A percentile compares a stretch with the other conserved stretches of the same genome.
These are phyloP conservation scores for Ageneiosus marmoratus DNA, from an alignment of 2,113 vertebrate genomes.

Conservation along the genomic window DNA sequence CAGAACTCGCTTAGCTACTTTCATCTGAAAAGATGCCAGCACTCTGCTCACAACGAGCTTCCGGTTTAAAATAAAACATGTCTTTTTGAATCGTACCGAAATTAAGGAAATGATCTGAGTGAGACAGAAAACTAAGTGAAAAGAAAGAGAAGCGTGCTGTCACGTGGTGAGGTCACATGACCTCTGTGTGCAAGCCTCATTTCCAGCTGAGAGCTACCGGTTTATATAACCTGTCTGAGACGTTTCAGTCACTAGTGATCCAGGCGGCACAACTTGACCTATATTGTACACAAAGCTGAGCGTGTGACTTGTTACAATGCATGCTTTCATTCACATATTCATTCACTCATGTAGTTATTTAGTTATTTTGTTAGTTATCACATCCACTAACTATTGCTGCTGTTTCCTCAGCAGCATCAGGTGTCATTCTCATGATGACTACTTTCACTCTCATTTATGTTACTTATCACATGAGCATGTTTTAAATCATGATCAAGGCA, in stretches of 20 bases:
- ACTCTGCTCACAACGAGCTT: not conserved
- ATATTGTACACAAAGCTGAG: not conserved
- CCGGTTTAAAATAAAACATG: not conserved
- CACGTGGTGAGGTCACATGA: constrained; percentile 64
- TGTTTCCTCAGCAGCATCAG: not conserved
- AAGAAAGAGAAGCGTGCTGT: not conserved
- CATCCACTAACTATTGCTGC: not conserved
- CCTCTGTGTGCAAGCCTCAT: not conserved
- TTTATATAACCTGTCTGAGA: not conserved
- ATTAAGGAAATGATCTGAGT: no score
- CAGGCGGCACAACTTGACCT: not conserved
- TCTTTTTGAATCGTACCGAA: not conserved
- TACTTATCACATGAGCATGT: not conserved
- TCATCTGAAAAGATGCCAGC: not conserved
- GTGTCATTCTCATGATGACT: not conserved
- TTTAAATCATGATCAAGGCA: not conserved
- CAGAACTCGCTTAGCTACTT: not conserved
- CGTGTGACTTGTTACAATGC: not conserved
- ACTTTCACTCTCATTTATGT: not conserved
- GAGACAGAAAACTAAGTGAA: not conserved
- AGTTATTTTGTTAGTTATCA: not conserved
- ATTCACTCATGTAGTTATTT: not conserved
- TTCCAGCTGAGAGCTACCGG: no score
- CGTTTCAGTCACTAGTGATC: not conserved
- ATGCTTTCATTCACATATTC: no score